Evolutionary conservation across 2,888 invertebrate genomes (phyloP).

Genomic region (Acrocyrtus sp.): DNA sequence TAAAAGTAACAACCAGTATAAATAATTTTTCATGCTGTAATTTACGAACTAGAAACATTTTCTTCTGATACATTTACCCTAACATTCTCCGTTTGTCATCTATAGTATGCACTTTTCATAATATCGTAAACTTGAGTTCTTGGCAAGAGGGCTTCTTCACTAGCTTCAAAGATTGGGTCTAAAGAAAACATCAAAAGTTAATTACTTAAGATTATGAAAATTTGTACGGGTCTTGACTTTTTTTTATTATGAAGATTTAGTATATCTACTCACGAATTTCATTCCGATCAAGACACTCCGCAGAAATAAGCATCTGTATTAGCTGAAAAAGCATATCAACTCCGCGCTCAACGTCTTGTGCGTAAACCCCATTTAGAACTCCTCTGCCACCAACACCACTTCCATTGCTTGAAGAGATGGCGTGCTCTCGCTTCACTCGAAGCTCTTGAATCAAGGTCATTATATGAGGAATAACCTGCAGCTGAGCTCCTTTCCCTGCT

Average conservation of each 20-base stretch:
- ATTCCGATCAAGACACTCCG: constrained; percentile 59
- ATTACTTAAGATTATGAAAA: constrained; percentile 22
- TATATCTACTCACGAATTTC: constrained; percentile 62
- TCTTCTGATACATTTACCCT: too few species aligned
- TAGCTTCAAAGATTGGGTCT: constrained; percentile 59
- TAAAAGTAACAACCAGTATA: too few species aligned
- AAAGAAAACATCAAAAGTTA: constrained; percentile 10
- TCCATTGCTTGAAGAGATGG: constrained; percentile 19
- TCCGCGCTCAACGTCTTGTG: constrained; percentile 26
- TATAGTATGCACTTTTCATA: constrained; percentile 52
- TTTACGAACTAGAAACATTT: too few species aligned
- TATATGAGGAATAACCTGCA: constrained; percentile 61
- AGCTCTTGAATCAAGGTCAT: constrained; percentile 61
- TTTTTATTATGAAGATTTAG: too few species aligned
- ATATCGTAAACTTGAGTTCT: constrained; percentile 50
- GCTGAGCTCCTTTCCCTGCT: constrained; percentile 57
- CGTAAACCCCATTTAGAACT: constrained; percentile 6
- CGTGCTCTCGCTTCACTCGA: constrained; percentile 50
- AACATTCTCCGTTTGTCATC: constrained; percentile 23
- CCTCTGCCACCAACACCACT: too few species aligned
- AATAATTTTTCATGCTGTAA: too few species aligned
- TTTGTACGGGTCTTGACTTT: not conserved
- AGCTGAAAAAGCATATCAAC: constrained; percentile 57
- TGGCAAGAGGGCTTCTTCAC: constrained; percentile 52
- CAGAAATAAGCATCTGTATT: constrained; percentile 59